Base-by-base conservation (phyloP, 2,888 invertebrate genomes). In the Oscheius myriophilus region DNA sequence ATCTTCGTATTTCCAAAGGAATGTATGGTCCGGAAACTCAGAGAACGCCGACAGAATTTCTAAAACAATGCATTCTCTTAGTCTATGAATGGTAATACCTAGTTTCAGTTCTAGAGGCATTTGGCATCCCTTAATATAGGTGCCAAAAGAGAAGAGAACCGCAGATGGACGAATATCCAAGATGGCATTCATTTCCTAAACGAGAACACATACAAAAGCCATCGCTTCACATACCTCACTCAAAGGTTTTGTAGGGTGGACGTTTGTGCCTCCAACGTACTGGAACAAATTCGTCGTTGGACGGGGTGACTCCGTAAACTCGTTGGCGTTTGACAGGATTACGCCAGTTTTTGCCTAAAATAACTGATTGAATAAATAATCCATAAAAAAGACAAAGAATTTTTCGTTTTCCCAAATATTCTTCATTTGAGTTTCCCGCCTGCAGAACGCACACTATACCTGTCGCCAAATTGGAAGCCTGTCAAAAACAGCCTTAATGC, bases 1-100 rank as follows among this genome's bases (percentile, higher is more conserved):
- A 16, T 64, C 23, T 52, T 64, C 64, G 21, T 64, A 64, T 41
- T 64, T 64, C 64, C 64, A 64, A 6, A 64, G 53, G 33, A 64
- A 64, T 16, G 64, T 64, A 7, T 53, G 42, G 1, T 53, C 53
- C 9, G 64, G 64, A 26, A 64, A 64, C 1, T 39, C 39, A 14
- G 41, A 18, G 41, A 64, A 64, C 1, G 64, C 52, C 16, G 52
- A 21, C 18, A 54, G 53, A 23, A 64, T 39, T 41, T 52, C 64
- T 64, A 33, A 33, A 62, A 62, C 1, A 33, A 2, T 1, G 16
- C 14, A 43, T 12, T n/a, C 6, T n/a, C 23, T 26, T 14, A 16
- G 26, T 26, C 6, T 57, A 25, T 57, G 3, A 16, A 0, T 14
- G 7, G 9, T 39, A 21, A 11, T 25, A 52, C 64, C 64, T 26